A percentile compares a stretch with the other conserved stretches of the same genome.
phyloP scores from a whole-genome alignment of 2,888 invertebrate genomes.

The Chrysomela aeneicollis region DNA sequence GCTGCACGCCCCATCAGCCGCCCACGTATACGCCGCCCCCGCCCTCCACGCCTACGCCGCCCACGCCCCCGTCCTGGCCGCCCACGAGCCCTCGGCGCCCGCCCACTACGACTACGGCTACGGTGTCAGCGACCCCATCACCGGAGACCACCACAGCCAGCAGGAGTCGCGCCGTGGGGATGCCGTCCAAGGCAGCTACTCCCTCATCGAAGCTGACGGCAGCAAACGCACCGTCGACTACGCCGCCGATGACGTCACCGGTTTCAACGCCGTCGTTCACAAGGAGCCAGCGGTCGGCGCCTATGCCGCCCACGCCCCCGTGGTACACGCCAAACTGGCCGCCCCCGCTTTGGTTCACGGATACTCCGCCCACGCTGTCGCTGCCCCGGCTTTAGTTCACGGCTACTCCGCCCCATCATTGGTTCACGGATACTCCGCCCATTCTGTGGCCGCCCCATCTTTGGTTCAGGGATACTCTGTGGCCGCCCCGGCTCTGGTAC shows the following conservation, averaged over 20 bases:
- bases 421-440: constrained; percentile 17
- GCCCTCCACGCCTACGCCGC: constrained; percentile 37
- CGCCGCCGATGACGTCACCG: constrained; percentile 63
- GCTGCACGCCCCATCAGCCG: constrained; percentile 41
- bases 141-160: constrained; percentile 67
- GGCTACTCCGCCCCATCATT: constrained; percentile 12
- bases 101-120: constrained; percentile 50
- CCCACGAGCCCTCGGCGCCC: constrained; percentile 43
- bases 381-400: constrained; percentile 8
- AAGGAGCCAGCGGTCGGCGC: constrained; percentile 58
- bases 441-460: constrained; percentile 24
- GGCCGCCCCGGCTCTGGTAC: constrained; percentile 39
- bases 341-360: constrained; percentile 21
- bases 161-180: constrained; percentile 69
- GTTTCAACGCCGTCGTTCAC: constrained; percentile 65
- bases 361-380: constrained; percentile 20
- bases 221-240: constrained; percentile 64
- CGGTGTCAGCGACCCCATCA: constrained; percentile 50
- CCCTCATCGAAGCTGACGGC: constrained; percentile 65
- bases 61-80: constrained; percentile 2
- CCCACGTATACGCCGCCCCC: constrained; percentile 39
- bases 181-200: constrained; percentile 63
- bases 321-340: constrained; percentile 36
- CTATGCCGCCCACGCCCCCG: constrained; percentile 44
- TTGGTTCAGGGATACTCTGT: constrained; percentile 28